Conservation (phyloP, 2,797 vertebrate species). For the Varecia variegata region DNA sequence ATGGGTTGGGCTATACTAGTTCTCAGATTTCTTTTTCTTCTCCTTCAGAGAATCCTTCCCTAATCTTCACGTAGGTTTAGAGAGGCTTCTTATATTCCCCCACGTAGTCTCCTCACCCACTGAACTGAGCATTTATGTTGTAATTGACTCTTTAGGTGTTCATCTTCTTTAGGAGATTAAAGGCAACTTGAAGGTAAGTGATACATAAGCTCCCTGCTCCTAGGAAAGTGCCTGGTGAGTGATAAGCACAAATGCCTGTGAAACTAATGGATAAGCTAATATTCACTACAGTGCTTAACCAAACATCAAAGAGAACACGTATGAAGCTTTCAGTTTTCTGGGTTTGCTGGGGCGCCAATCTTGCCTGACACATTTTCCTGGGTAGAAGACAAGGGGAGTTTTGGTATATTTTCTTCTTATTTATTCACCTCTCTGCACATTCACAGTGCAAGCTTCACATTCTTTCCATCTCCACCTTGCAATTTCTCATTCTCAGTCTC, state of each 20-base stretch:
- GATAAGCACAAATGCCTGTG: not conserved
- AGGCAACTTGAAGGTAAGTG: not conserved
- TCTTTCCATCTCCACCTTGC: not conserved
- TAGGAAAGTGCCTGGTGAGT: not conserved
- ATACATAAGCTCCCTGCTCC: not conserved
- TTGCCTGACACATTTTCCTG: not conserved
- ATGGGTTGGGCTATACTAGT: not conserved
- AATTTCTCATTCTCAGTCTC: not conserved
- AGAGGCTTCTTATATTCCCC: not conserved
- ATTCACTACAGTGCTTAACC: rapidly evolving
- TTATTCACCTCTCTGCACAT: not conserved
- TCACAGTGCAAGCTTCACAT: not conserved
- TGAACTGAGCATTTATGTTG: not conserved
- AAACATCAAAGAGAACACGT: not conserved
- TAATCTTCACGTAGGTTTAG: not conserved
- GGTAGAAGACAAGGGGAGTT: not conserved
- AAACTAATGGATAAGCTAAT: not conserved
- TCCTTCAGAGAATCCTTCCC: not conserved
- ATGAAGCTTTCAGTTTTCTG: not conserved
- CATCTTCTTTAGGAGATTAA: not conserved
- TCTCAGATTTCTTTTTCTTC: not conserved
- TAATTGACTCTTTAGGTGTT: not conserved
- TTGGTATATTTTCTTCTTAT: not conserved
- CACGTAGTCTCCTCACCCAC: not conserved
- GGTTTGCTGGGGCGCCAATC: not conserved